phyloP scores from a whole-genome alignment of 2,113 vertebrate species.

The Embiotoca jacksoni region DNA sequence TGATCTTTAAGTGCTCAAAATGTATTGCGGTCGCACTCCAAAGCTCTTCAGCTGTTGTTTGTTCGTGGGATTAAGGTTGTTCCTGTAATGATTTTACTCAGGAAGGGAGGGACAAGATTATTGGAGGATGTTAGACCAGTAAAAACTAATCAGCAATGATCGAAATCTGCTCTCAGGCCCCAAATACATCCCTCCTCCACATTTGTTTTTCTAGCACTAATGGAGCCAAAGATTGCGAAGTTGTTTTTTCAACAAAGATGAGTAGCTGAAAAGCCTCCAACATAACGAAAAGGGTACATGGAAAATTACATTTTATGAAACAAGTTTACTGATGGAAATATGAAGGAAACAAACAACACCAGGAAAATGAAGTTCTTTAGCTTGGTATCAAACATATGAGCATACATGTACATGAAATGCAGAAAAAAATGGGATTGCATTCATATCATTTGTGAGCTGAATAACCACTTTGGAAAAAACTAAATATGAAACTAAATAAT shows the following conservation, averaged over 20 bases:
- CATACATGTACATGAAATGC: neutral
- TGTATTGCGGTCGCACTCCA: neutral
- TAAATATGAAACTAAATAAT: neutral
- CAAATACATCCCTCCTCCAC: neutral
- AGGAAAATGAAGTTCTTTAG: neutral
- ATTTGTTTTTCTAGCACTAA: slow-evolving; percentile 12
- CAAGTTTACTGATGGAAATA: neutral
- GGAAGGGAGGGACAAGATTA: slow-evolving; percentile 1
- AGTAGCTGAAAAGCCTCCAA: too few species aligned
- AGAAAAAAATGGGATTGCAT: neutral
- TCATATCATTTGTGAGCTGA: neutral
- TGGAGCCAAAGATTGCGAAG: neutral
- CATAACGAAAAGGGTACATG: neutral
- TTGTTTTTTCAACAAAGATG: too few species aligned
- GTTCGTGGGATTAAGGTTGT: slow-evolving; percentile 12
- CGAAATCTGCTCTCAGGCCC: neutral
- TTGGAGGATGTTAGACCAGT: slow-evolving; percentile 8
- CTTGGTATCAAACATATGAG: neutral
- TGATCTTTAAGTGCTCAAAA: slow-evolving; percentile 7
- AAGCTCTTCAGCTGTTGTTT: neutral
- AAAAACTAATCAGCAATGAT: slow-evolving; percentile 1
- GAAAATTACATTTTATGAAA: neutral
- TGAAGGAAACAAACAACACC: too few species aligned
- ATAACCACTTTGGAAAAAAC: neutral
- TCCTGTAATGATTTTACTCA: slow-evolving; percentile 12